These are phyloP conservation scores for Diceros bicornis DNA, from an alignment of 2,797 vertebrate species.

Conservation along the genomic window DNA sequence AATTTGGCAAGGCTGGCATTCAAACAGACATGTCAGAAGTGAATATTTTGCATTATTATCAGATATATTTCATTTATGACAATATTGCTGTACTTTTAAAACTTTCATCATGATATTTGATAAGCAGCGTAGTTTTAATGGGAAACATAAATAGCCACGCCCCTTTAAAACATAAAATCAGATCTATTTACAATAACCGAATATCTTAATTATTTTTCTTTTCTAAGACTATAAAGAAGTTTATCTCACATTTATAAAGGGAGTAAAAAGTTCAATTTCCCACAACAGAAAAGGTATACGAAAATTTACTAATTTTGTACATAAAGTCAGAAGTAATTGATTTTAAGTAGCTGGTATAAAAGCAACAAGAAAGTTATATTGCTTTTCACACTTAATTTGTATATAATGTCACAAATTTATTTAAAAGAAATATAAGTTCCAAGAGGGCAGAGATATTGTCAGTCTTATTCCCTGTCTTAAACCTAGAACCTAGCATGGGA, in stretches of 20 bases:
- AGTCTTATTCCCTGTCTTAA: background rate
- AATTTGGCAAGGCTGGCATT: slow-evolving; percentile 62
- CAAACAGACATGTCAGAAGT: slow-evolving; percentile 38
- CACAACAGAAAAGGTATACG: background rate
- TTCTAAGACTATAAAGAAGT: background rate
- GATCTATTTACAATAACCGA: background rate
- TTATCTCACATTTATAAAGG: background rate
- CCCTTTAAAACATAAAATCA: slow-evolving; percentile 29
- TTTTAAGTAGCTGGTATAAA: background rate
- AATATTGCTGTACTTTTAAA: slow-evolving; percentile 45
- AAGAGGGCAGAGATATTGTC: background rate
- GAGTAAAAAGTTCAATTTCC: background rate
- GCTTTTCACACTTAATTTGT: background rate
- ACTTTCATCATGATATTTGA: background rate
- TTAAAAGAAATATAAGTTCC: slow-evolving; percentile 19
- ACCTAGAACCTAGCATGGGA: background rate
- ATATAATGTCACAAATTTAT: background rate
- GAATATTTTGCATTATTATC: slow-evolving; percentile 61
- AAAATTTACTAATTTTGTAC: slow-evolving; percentile 4
- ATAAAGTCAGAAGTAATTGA: slow-evolving; percentile 8
- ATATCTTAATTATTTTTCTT: slow-evolving; percentile 30
- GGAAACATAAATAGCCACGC: background rate
- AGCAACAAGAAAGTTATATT: background rate
- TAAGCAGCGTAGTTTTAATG: background rate
- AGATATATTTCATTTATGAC: slow-evolving; percentile 59